phyloP scores from a whole-genome alignment of 2,888 invertebrate species.

The Periphyllus acericola region DNA sequence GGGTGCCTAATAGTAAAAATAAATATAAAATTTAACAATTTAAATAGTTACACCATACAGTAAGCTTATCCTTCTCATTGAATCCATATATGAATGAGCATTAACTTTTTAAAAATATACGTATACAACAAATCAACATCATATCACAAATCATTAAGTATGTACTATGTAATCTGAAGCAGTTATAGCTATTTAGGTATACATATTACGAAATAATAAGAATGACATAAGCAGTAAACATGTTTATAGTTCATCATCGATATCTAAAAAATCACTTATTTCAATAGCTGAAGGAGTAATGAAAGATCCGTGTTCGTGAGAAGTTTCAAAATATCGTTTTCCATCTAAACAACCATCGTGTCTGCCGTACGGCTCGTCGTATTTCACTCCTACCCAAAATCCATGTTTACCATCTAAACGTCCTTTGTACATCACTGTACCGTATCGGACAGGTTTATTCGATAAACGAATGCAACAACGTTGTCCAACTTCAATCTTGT shows the following conservation, averaged over 20 bases:
- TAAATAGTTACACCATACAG: too few relatives aligned
- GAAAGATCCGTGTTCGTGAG: slow-evolving; percentile 94
- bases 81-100: too few relatives aligned
- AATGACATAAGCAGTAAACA: background rate
- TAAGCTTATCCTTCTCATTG: too few relatives aligned
- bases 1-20: too few relatives aligned
- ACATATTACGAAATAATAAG: background rate
- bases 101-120: too few relatives aligned
- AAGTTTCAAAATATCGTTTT: slow-evolving; percentile 89
- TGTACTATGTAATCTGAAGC: too few relatives aligned
- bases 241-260: slow-evolving; percentile 78
- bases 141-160: too few relatives aligned
- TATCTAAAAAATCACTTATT: slow-evolving; percentile 87
- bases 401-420: slow-evolving; percentile 69
- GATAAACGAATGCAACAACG: slow-evolving; percentile 86
- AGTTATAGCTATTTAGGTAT: too few relatives aligned
- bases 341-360: slow-evolving; percentile 94
- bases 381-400: slow-evolving; percentile 92
- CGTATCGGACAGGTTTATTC: slow-evolving; percentile 79
- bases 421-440: slow-evolving; percentile 82
- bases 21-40: too few relatives aligned
- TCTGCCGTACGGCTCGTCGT: slow-evolving; percentile 96
- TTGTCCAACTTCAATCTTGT: slow-evolving; percentile 73
- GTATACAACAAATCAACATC: too few relatives aligned
- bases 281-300: slow-evolving; percentile 84